A percentile compares a stretch with the other conserved stretches of the same genome.
phyloP scores from a whole-genome alignment of 2,797 vertebrate species.

The Tragopan temminckii region DNA sequence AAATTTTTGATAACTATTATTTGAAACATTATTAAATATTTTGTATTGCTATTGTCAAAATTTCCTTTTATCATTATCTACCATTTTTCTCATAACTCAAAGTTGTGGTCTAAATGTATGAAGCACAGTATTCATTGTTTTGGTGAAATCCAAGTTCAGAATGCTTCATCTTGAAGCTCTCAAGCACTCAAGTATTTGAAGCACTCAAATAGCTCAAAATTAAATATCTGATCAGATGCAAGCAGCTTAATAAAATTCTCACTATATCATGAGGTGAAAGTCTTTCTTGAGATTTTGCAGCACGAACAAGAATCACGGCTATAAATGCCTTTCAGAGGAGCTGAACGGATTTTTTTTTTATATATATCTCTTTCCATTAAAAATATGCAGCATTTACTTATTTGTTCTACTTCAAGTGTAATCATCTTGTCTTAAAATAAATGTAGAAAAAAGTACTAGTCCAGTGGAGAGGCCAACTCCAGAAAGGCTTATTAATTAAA shows the following conservation, averaged over 20 bases:
- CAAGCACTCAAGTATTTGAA: too few species aligned
- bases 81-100: not conserved
- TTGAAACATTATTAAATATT: not conserved
- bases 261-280: slow-evolving; percentile 12
- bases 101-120: not conserved
- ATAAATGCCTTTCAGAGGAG: not conserved
- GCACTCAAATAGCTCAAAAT: slow-evolving; percentile 23
- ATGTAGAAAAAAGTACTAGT: not conserved
- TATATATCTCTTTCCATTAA: not conserved
- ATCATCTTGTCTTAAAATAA: not conserved
- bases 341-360: not conserved
- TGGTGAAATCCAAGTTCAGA: not conserved
- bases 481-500: not conserved
- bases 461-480: not conserved
- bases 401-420: not conserved
- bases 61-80: not conserved
- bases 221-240: not conserved
- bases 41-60: not conserved
- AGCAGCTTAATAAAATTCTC: not conserved
- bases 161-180: not conserved
- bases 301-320: not conserved
- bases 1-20: not conserved
- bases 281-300: not conserved
- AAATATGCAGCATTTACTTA: not conserved
- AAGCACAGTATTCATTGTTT: not conserved